phyloP scores from a whole-genome alignment of 2,113 vertebrate species.

The Pongo abelii region DNA sequence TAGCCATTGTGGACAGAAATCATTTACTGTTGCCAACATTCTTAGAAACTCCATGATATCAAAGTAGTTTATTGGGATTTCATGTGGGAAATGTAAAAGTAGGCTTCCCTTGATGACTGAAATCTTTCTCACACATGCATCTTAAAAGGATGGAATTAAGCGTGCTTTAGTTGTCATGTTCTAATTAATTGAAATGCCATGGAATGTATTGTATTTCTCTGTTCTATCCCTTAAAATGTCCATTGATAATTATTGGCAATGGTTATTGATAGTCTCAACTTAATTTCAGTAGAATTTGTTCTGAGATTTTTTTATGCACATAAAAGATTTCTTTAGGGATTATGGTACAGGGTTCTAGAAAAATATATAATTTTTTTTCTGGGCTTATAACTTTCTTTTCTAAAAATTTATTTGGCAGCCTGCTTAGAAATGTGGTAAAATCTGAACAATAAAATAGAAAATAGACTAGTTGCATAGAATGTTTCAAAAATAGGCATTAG shows the following conservation, averaged over 20 bases:
- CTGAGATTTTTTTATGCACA: conserved; percentile 16
- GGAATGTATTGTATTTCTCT: background rate
- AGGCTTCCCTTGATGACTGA: background rate
- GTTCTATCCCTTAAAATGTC: background rate
- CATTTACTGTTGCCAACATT: background rate
- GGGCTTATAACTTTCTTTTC: conserved; percentile 10
- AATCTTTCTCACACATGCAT: background rate
- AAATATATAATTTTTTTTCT: background rate
- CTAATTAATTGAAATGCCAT: background rate
- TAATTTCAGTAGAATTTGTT: background rate
- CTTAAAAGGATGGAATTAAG: background rate
- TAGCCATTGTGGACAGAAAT: background rate
- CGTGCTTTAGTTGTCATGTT: background rate
- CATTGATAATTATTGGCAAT: conserved; percentile 5
- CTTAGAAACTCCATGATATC: background rate
- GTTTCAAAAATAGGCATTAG: conserved; percentile 33
- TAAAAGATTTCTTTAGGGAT: background rate
- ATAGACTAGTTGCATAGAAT: background rate
- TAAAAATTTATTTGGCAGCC: conserved; percentile 36
- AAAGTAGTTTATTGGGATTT: background rate
- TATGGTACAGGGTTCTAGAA: background rate
- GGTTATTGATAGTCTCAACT: background rate
- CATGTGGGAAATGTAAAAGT: background rate
- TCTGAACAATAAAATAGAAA: conserved; percentile 33
- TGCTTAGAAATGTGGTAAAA: background rate